Evolutionary conservation across 2,113 vertebrate species (phyloP).

Genomic region (Parus major): DNA sequence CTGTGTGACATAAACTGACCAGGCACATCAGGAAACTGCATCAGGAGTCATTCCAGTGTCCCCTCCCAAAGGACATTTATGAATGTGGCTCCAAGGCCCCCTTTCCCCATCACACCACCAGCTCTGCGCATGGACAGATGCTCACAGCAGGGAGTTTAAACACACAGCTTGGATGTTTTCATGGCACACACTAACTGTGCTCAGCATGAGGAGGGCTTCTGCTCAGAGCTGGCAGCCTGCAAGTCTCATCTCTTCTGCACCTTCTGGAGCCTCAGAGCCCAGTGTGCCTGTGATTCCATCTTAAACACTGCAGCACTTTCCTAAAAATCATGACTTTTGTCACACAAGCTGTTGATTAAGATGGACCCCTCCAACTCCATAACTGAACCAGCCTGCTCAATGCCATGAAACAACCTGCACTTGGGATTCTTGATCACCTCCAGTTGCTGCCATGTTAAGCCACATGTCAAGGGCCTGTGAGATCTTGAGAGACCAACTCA

Average conservation of each 20-base stretch:
- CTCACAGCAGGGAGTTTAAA: constrained; percentile 42
- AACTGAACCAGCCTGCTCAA: neutral
- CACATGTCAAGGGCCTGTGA: neutral
- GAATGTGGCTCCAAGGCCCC: neutral
- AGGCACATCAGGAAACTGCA: neutral
- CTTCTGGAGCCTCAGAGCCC: neutral
- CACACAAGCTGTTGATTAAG: neutral
- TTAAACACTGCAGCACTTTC: neutral
- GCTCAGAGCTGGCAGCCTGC: constrained; percentile 3
- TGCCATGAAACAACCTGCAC: neutral
- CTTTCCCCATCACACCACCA: neutral
- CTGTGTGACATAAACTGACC: neutral
- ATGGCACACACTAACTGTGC: neutral
- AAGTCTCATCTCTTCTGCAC: neutral
- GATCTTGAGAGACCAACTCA: neutral
- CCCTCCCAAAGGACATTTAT: neutral
- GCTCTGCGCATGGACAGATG: neutral
- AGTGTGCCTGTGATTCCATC: neutral
- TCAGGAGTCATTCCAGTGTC: neutral
- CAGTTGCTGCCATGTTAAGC: neutral
- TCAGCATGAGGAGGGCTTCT: neutral
- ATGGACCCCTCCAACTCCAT: neutral
- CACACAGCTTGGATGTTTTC: constrained; percentile 12
- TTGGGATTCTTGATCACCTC: neutral
- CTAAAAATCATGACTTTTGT: neutral